Conservation (phyloP, 23 tunicate species). For the Trididemnum nubilum region DNA sequence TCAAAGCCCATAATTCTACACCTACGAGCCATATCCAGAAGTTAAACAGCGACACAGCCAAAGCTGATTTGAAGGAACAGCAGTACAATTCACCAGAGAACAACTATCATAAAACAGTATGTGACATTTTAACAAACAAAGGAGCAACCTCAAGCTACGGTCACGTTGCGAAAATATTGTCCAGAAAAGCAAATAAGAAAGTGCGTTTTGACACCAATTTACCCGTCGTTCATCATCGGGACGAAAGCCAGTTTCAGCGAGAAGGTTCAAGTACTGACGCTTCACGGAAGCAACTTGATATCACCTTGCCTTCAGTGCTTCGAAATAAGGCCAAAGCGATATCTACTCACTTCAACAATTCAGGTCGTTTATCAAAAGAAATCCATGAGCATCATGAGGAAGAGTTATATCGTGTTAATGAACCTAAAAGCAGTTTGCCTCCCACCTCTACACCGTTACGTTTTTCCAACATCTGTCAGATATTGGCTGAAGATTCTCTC, state of each 20-base stretch:
- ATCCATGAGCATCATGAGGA: not conserved
- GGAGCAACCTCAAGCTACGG: conserved; percentile 22
- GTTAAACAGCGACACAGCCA: not conserved
- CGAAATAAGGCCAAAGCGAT: not conserved
- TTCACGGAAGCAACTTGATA: not conserved
- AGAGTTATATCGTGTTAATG: not conserved
- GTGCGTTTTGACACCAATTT: not conserved
- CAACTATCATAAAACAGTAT: conserved; percentile 29
- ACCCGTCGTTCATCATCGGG: not conserved
- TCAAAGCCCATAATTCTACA: not conserved
- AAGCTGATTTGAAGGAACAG: not conserved
- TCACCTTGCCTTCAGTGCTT: not conserved
- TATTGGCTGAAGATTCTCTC: not conserved
- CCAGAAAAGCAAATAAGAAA: not conserved
- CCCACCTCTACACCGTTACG: not conserved
- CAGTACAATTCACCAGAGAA: not conserved
- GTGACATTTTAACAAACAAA: conserved; percentile 13
- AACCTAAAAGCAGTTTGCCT: not conserved
- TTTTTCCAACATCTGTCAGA: not conserved
- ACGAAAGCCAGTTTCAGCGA: too few relatives aligned
- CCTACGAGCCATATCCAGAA: not conserved
- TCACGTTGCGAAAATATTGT: conserved; percentile 21
- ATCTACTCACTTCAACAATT: not conserved
- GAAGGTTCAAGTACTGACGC: not conserved
- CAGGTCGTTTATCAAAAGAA: too few relatives aligned